Percentiles rank a stretch among this genome's conserved stretches.
phyloP scores from a whole-genome alignment of 2,888 invertebrate species.

The Rhagophthalmus giganteus region DNA sequence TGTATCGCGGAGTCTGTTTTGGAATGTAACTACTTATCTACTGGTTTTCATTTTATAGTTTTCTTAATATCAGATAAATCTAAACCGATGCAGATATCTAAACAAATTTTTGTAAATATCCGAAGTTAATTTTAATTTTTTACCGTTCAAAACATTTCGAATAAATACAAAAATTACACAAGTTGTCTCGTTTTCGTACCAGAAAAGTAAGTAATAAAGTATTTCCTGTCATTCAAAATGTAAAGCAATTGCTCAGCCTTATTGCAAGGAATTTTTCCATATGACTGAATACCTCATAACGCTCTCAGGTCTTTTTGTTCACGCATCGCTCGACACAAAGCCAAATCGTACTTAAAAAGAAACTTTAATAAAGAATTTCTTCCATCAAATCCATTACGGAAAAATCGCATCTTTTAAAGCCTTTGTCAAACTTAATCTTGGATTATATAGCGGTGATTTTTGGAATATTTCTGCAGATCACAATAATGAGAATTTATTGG shows the following conservation, averaged over 20 bases:
- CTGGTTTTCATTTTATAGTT: conserved; percentile 21
- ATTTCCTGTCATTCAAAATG: conserved; percentile 18
- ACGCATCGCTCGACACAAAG: conserved; percentile 22
- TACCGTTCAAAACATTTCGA: not conserved
- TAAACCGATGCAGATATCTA: not conserved
- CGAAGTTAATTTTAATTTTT: not conserved
- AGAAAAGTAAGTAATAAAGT: conserved; percentile 12
- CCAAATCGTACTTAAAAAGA: conserved; percentile 23
- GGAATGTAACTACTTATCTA: conserved; percentile 18
- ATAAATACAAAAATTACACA: not conserved
- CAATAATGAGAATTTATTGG: conserved; percentile 13
- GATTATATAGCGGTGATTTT: conserved; percentile 11
- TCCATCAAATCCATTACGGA: conserved; percentile 22
- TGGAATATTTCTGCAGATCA: conserved; percentile 3
- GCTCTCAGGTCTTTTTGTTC: conserved; percentile 22
- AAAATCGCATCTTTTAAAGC: conserved; percentile 23
- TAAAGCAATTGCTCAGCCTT: conserved; percentile 19
- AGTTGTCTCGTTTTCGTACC: not conserved
- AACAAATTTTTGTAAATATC: not conserved
- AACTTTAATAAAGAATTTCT: conserved; percentile 27
- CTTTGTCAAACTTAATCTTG: conserved; percentile 22
- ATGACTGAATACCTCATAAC: conserved; percentile 24
- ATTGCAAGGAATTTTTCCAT: conserved; percentile 21
- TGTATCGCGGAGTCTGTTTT: conserved; percentile 19
- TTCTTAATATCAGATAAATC: conserved; percentile 1